Evolutionary conservation across 2,797 vertebrate genomes (phyloP).

Genomic region (Labroides dimidiatus): DNA sequence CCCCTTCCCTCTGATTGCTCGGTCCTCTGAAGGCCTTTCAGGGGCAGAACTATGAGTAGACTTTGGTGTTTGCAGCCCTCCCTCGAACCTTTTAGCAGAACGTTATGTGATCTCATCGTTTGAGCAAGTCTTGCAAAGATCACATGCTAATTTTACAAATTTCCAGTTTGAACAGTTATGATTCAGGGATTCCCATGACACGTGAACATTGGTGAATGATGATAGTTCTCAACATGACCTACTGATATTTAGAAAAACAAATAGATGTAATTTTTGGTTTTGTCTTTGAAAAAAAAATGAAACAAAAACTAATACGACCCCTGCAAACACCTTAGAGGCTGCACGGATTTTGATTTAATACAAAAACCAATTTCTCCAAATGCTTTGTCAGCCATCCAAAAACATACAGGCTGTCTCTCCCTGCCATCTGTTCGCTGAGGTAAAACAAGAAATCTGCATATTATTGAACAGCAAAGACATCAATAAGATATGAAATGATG

Average conservation of each 20-base stretch:
- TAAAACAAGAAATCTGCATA: constrained; percentile 67
- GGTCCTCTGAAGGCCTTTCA: too few relatives aligned
- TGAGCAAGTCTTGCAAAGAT: too few relatives aligned
- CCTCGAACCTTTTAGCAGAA: too few relatives aligned
- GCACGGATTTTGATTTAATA: constrained; percentile 33
- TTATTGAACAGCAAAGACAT: constrained; percentile 66
- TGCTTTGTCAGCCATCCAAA: constrained; percentile 48
- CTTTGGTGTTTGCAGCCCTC: too few relatives aligned
- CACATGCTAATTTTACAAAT: too few relatives aligned
- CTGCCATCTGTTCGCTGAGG: constrained; percentile 61
- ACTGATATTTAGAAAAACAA: background rate
- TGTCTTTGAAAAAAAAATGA: constrained; percentile 7
- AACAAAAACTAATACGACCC: constrained; percentile 16
- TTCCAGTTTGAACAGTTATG: too few relatives aligned
- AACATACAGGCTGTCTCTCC: constrained; percentile 39
- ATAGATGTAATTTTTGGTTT: background rate
- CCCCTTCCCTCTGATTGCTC: too few relatives aligned
- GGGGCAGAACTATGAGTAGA: too few relatives aligned
- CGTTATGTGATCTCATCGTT: too few relatives aligned
- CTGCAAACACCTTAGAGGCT: background rate
- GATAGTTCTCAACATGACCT: background rate
- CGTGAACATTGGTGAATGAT: too few relatives aligned
- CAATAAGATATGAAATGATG: constrained; percentile 62
- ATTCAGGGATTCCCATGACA: too few relatives aligned
- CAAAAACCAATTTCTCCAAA: constrained; percentile 19